Evolutionary conservation across 1,140 invertebrate genomes (phyloP).

Genomic region (Sinonovacula constricta): DNA sequence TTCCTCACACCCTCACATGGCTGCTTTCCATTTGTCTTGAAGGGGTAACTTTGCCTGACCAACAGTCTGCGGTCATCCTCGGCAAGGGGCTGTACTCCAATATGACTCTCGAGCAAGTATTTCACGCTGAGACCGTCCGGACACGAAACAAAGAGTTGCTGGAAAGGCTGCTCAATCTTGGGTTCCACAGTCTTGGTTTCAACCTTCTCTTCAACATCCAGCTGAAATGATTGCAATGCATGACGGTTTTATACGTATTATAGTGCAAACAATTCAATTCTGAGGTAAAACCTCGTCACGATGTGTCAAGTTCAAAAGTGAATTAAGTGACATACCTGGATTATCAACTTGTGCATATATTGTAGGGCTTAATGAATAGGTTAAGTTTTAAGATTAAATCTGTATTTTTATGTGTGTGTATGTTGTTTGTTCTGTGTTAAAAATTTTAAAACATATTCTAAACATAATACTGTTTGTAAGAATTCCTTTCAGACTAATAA

Average conservation of each 20-base stretch:
- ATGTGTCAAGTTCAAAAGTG: no score
- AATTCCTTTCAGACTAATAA: no score
- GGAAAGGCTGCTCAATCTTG: conserved; percentile 67
- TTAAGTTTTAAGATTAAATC: no score
- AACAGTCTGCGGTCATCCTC: conserved; percentile 70
- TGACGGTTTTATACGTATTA: background rate
- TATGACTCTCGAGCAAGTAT: conserved; percentile 72
- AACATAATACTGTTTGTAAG: no score
- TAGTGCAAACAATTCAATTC: no score
- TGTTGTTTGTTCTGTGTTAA: no score
- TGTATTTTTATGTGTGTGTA: no score
- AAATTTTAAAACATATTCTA: no score
- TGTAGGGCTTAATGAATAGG: no score
- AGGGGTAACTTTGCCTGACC: conserved; percentile 76
- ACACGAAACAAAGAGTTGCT: conserved; percentile 75
- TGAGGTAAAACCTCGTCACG: no score
- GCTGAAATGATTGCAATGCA: conserved; percentile 43
- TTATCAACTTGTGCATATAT: no score
- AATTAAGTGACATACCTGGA: no score
- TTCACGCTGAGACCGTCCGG: conserved; percentile 76
- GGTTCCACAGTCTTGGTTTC: conserved; percentile 58
- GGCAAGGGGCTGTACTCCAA: conserved; percentile 68
- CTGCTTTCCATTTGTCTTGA: conserved; percentile 73
- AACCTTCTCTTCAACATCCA: conserved; percentile 60
- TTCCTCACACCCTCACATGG: conserved; percentile 69